Conservation (phyloP, 2,797 vertebrate species). For the Salarias fasciatus region DNA sequence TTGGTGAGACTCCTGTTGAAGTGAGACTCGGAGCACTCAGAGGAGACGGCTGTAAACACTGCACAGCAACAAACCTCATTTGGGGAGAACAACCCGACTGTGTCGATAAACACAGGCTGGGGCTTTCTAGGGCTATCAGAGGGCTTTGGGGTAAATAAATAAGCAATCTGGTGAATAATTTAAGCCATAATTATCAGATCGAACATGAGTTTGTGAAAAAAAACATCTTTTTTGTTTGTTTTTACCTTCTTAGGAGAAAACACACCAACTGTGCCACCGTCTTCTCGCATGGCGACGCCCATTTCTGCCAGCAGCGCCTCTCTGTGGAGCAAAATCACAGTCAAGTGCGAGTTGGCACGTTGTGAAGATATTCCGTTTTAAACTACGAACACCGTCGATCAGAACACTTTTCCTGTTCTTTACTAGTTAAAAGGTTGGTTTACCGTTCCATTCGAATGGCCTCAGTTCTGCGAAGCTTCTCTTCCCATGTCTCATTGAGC, state of each 20-base stretch:
- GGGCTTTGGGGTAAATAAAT: constrained; percentile 73
- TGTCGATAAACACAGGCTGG: constrained; percentile 87
- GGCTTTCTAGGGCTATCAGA: constrained; percentile 79
- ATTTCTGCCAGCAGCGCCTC: constrained; percentile 97
- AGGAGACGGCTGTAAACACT: constrained; percentile 59
- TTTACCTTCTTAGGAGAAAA: constrained; percentile 98
- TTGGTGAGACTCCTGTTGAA: constrained; percentile 18
- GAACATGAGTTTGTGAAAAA: not conserved
- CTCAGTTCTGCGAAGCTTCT: constrained; percentile 95
- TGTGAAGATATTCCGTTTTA: too few species aligned
- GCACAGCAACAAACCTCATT: constrained; percentile 88
- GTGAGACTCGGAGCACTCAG: constrained; percentile 58
- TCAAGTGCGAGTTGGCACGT: not conserved
- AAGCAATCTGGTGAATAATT: constrained; percentile 43
- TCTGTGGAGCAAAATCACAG: constrained; percentile 74
- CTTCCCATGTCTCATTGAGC: constrained; percentile 98
- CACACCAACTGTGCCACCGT: constrained; percentile 95
- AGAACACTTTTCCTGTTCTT: too few species aligned
- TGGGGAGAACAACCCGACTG: constrained; percentile 88
- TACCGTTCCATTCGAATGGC: constrained; percentile 98
- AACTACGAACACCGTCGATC: too few species aligned
- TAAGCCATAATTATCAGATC: not conserved
- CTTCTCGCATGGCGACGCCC: constrained; percentile 98
- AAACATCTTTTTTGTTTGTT: not conserved
- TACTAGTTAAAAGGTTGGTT: constrained; percentile 3